phyloP scores from a whole-genome alignment of 2,888 invertebrate species.

The Leptopilina drosophilae region DNA sequence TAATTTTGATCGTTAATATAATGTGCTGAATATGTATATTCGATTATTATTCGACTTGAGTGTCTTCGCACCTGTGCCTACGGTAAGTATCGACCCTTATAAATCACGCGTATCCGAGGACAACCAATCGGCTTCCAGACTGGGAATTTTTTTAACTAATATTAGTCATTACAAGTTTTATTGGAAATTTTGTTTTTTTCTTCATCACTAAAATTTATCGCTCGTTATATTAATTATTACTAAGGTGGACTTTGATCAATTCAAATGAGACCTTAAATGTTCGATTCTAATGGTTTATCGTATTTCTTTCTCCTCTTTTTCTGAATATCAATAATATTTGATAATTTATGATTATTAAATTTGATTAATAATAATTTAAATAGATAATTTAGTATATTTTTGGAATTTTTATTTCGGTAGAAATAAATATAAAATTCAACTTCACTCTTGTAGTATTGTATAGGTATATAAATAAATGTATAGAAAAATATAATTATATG shows the following conservation, averaged over 20 bases:
- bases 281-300: conserved; percentile 12
- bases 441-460: too few species aligned
- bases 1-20: conserved; percentile 55
- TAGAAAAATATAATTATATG: too few species aligned
- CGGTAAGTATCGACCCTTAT: conserved; percentile 27
- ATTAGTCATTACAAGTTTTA: conserved; percentile 13
- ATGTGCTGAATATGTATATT: conserved; percentile 47
- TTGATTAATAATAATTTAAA: background rate
- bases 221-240: conserved; percentile 15
- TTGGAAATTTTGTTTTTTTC: background rate
- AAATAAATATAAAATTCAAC: background rate
- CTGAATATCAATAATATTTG: background rate
- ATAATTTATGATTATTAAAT: background rate
- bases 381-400: background rate
- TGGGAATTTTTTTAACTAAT: background rate
- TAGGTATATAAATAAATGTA: too few species aligned
- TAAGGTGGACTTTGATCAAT: background rate
- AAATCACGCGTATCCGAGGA: conserved; percentile 27
- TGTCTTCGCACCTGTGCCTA: conserved; percentile 51
- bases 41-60: conserved; percentile 48
- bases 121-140: conserved; percentile 24
- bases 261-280: conserved; percentile 5
- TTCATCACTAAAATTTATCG: background rate
- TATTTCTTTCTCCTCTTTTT: background rate
- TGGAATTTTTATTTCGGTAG: background rate